Evolutionary conservation across 1,140 invertebrate species (phyloP).

Genomic region (Atta cephalotes): DNA sequence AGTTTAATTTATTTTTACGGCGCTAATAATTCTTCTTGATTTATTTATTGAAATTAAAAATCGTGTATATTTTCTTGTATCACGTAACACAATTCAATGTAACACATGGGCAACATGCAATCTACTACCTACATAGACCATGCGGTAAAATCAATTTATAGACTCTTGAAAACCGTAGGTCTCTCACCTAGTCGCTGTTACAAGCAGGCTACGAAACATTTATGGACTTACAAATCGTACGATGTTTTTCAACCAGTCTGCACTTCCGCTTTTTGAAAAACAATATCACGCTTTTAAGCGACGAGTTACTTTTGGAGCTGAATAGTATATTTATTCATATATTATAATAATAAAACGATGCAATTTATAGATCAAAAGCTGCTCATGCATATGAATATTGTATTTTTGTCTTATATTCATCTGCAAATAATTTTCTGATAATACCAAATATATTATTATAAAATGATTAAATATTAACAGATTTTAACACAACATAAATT

Average conservation of each 20-base stretch:
- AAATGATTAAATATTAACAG: background rate
- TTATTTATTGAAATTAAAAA: background rate
- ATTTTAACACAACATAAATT: background rate
- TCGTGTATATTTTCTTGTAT: slow-evolving; percentile 9
- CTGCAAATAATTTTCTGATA: slow-evolving; percentile 3
- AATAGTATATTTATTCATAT: background rate
- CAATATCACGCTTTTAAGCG: background rate
- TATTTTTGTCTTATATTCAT: background rate
- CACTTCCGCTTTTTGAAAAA: background rate
- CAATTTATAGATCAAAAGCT: slow-evolving; percentile 14
- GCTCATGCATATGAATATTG: slow-evolving; percentile 11
- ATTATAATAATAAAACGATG: slow-evolving; percentile 21
- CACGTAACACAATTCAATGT: slow-evolving; percentile 24
- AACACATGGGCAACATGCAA: slow-evolving; percentile 19
- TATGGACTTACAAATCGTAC: slow-evolving; percentile 39
- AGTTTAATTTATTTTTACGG: slow-evolving; percentile 12
- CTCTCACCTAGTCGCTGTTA: slow-evolving; percentile 33
- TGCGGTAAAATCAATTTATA: slow-evolving; percentile 48
- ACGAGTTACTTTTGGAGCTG: background rate
- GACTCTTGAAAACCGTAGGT: slow-evolving; percentile 51
- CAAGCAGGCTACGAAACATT: slow-evolving; percentile 34
- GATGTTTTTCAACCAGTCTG: slow-evolving; percentile 20
- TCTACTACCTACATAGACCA: slow-evolving; percentile 32
- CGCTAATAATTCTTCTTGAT: background rate
- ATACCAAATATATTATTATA: background rate